Conservation (phyloP, 2,113 vertebrate species). For the Dipodomys stephensi region DNA sequence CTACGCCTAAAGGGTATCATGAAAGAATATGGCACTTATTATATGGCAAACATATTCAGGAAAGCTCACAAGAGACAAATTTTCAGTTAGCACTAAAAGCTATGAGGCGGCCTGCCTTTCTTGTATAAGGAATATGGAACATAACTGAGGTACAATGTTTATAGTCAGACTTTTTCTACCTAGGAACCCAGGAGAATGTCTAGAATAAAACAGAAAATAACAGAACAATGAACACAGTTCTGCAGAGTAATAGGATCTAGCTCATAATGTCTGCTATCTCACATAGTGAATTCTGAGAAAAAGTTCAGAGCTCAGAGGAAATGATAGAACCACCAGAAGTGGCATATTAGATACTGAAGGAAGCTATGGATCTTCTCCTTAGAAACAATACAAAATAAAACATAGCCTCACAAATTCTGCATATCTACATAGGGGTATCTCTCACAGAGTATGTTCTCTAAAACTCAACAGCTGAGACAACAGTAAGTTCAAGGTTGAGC, state of each 20-base stretch:
- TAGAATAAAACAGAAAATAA: constrained; percentile 3
- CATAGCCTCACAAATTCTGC: background rate
- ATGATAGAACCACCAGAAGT: background rate
- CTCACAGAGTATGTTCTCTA: background rate
- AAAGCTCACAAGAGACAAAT: background rate
- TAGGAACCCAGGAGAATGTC: constrained; percentile 20
- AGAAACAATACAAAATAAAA: background rate
- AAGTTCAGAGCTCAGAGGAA: background rate
- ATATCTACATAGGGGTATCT: background rate
- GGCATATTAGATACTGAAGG: background rate
- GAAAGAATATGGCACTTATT: constrained; percentile 10
- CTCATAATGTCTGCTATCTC: background rate
- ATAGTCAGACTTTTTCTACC: background rate
- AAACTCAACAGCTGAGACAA: background rate
- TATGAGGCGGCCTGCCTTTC: background rate
- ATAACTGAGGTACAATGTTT: background rate
- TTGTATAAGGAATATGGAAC: background rate
- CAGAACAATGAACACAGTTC: constrained; percentile 7
- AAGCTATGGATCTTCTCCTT: background rate
- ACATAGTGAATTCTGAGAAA: background rate
- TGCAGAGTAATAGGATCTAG: background rate
- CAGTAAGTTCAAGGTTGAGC: background rate
- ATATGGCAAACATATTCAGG: background rate
- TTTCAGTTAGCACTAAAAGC: background rate
- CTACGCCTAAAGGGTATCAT: background rate